Base-by-base conservation (phyloP, 23 tunicate genomes). In the Trididemnum nubilum region DNA sequence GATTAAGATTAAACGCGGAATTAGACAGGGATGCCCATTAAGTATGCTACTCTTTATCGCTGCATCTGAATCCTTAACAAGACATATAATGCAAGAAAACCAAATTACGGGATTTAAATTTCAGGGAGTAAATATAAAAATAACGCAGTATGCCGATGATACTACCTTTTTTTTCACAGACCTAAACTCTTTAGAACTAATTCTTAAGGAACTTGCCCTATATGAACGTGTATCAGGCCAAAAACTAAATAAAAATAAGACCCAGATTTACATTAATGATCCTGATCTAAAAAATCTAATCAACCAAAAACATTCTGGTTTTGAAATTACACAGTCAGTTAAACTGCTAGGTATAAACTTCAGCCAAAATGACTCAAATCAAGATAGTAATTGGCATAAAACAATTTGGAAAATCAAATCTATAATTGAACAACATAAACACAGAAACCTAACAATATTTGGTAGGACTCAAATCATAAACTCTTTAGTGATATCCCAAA, bases 1-100 rank as follows among this genome's bases (percentile, higher is more conserved):
- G 7, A 59, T 59, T 4, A 23, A 61, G 9, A 59, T 58, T 19
- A 79, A 79, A 31, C 26, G 87, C 31, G 87, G 87, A 2, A 51
- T 83, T 5, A 44, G 87, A 23, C 87, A 83, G 33, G 87, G 87
- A 33, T 83, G 87, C 33, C 87, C 87, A n/a, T 3, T 83, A 31
- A 83, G 87, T 76, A 83, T 83, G 87, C 34, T 72, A 33, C 59
- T 83, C 1, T 83, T 71, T 34, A 50, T 59, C 22, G 1, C 51
- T 4, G 65, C 25, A 1, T 50, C 80, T 4, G 80, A 83, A 19
- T 50, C 71, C 1, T 21, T 83, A 44, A 58, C 80, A 15, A 50
- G 71, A 72, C 36, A 51, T n/a, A 73, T 73, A 7, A 5, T 51
- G 4, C 58, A 72, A 19, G 26, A 83, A 24, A 57, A 31, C 28